phyloP scores from a whole-genome alignment of 2,113 vertebrate species.

The Alouatta palliata region DNA sequence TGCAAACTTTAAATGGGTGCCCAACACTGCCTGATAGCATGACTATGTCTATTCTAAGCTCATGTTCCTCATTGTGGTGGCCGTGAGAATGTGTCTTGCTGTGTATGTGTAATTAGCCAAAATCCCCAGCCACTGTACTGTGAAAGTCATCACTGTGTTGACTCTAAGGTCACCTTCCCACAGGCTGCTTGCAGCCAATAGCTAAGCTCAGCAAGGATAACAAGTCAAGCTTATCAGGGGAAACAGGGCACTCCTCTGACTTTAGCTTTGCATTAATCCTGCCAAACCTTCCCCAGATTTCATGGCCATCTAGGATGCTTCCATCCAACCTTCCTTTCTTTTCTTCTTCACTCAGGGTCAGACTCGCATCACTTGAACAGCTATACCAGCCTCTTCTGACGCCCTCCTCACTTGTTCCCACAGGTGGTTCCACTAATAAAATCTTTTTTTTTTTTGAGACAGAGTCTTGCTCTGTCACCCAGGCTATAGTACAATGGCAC shows the following conservation, averaged over 20 bases:
- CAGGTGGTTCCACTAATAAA: not conserved
- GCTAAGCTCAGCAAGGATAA: not conserved
- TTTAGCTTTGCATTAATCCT: not conserved
- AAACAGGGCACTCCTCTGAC: not conserved
- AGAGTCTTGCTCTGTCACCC: too few relatives aligned
- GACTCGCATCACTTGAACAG: not conserved
- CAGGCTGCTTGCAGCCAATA: not conserved
- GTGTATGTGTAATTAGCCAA: not conserved
- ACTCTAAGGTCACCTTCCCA: not conserved
- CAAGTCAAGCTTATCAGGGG: not conserved
- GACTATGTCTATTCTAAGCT: not conserved
- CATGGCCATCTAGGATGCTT: not conserved
- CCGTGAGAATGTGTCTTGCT: not conserved
- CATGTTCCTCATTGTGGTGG: not conserved
- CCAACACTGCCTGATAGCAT: not conserved
- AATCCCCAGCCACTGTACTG: not conserved
- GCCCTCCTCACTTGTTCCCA: not conserved
- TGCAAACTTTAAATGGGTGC: not conserved
- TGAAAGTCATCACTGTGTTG: not conserved
- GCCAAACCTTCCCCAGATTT: not conserved
- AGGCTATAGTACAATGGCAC: too few relatives aligned
- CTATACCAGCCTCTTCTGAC: not conserved
- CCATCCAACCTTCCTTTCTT: not conserved
- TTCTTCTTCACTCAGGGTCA: not conserved
- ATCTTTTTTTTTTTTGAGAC: not conserved